Evolutionary conservation across 1,140 invertebrate species (phyloP), one percentile per base, ranked within the genome.

Genomic region (Rhizoglyphus robini): DNA sequence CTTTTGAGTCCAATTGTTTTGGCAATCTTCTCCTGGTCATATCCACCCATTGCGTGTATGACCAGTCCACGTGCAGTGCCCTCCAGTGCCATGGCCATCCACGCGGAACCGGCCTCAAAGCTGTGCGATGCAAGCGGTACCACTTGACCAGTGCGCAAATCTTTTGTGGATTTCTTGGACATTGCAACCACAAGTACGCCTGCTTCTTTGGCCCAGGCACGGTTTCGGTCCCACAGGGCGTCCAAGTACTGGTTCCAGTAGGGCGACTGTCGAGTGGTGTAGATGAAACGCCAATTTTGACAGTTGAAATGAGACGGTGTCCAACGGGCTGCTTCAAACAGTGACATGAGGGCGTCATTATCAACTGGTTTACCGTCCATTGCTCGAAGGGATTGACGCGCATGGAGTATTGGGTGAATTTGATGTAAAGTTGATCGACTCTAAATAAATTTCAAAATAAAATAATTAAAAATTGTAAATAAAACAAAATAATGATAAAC

Each of bases 321-420:
- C 61, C 61, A 63, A 30, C 61, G 61, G 18, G 36, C 51, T 34
- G 61, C 34, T 48, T 63, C 61, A 49, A 63, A 63, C 61, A 63
- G 27, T 47, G 36, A 18, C 36, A 57, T 18, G 13, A 63, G 3
- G 20, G 25, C 27, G n/a, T 63, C 15, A 15, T 48, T n/a, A 20
- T 13, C 15, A 15, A 63, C 27, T 4, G 61, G n/a, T 49, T 5
- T 15, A 20, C 61, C 61, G 25, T 41, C 27, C 61, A 63, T 63
- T 27, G n/a, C 61, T 20, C 61, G 61, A n/a, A 63, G 30, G 18
- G 61, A 63, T 27, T 23, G 34, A 18, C 61, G 61, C 27, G 36
- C 34, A 23, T 41, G 29, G n/a, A 61, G 34, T 32, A 61, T 31
- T 46, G 59, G 59, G 38, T 61, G 59, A 20, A 61, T 25, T 30